Base-by-base conservation (phyloP, 2,888 invertebrate species). In the Acrobasis suavella region DNA sequence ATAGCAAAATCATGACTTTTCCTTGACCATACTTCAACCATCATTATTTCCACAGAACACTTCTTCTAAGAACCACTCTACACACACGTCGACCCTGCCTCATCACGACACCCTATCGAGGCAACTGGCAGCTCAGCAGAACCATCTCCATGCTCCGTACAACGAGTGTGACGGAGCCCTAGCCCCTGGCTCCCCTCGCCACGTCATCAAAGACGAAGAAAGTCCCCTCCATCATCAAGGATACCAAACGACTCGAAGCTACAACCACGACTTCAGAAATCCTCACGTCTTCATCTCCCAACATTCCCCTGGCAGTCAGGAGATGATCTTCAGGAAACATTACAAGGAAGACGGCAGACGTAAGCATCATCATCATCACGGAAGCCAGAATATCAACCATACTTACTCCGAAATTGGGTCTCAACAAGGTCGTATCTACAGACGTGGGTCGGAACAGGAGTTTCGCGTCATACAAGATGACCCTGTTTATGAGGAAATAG, bases 401-500 rank as follows among this genome's bases (percentile, higher is more conserved):
- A 96, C 96, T 0, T 96, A 96, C 83, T 96, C 96, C 5, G 96
- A 96, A 85, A 96, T 96, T 39, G 90, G 88, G 0, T 81, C 88
- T 0, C 91, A 92, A 61, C 91, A 91, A 72, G 93, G 92, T 38
- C 83, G 92, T 16, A 88, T 89, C 71, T 91, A 92, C 71, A 78
- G 93, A 59, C 89, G 93, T 22, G 93, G 93, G 0, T 91, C 93
- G n/a, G 93, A 93, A 15, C 93, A 93, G 52, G 95, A 93, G 65
- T 93, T 92, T 62, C 85, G 93, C 50, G 93, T 93, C 59, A 93
- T 93, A 64, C 94, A 95, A 75, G 96, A 96, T 72, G 96, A 96
- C 75, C 96, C 96, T 0, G 96, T 96, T 2, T 96, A 96, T 81
- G 96, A 96, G 80, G 96, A 96, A 77, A 96, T 96, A 63, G 96